phyloP scores from a whole-genome alignment of 2,113 vertebrate genomes.

The Chlamydotis undulata region DNA sequence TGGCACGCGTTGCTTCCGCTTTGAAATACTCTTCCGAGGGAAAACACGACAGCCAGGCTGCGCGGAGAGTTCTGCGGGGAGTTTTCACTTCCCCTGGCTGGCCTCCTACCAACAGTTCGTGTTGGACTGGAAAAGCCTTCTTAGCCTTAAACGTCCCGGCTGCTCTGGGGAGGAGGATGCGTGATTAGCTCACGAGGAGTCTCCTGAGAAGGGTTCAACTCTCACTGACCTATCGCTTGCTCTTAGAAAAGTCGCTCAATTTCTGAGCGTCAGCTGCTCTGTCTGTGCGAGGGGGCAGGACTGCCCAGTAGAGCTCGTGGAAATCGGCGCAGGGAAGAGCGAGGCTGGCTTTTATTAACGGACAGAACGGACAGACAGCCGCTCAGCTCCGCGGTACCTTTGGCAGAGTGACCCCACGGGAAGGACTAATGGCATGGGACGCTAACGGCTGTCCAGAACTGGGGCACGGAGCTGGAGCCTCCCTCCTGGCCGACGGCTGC shows the following conservation, averaged over 20 bases:
- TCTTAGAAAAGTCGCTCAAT: not conserved
- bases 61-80: not conserved
- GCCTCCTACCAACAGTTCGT: not conserved
- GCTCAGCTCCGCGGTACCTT: not conserved
- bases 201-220: constrained; percentile 44
- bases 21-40: not conserved
- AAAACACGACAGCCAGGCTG: not conserved
- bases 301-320: not conserved
- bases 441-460: not conserved
- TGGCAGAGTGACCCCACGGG: not conserved
- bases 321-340: not conserved
- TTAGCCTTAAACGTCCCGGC: constrained; percentile 33
- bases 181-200: constrained; percentile 19
- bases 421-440: not conserved
- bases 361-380: not conserved
- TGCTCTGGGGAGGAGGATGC: constrained; percentile 32
- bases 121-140: not conserved
- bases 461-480: fast-evolving
- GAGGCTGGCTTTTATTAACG: not conserved
- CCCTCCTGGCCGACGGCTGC: not conserved
- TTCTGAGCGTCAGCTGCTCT: not conserved
- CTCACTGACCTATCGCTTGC: constrained; percentile 5
- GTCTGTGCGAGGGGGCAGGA: not conserved
- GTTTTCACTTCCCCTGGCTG: constrained; percentile 2
- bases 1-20: fast-evolving